Conservation (phyloP, 2,797 vertebrate species). For the Microcaecilia unicolor region DNA sequence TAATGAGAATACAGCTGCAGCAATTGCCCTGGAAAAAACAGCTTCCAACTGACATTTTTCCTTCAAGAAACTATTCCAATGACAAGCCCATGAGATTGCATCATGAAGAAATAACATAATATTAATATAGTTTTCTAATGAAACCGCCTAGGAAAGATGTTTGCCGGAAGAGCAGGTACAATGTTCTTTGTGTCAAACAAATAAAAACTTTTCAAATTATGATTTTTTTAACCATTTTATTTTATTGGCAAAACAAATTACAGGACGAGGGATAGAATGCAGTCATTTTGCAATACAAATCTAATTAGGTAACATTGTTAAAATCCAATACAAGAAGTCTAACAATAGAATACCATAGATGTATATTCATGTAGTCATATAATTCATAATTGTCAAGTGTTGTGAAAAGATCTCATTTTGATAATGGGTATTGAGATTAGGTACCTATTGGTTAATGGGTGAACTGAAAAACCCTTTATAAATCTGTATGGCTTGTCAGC, state of each 20-base stretch:
- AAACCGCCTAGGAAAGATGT: constrained; percentile 36
- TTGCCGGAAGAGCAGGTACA: constrained; percentile 28
- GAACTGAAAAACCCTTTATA: constrained; percentile 48
- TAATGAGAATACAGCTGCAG: constrained; percentile 17
- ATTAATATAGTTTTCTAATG: constrained; percentile 39
- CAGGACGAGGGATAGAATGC: constrained; percentile 36
- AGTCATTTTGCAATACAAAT: constrained; percentile 36
- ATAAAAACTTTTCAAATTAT: constrained; percentile 30
- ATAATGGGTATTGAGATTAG: constrained; percentile 49
- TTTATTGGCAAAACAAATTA: constrained; percentile 52
- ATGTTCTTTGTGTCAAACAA: constrained; percentile 22
- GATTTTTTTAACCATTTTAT: constrained; percentile 45
- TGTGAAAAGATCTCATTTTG: constrained; percentile 59
- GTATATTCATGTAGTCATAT: constrained; percentile 43
- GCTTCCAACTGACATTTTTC: constrained; percentile 18
- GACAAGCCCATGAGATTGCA: constrained; percentile 25
- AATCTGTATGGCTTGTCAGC: constrained; percentile 50
- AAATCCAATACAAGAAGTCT: constrained; percentile 45
- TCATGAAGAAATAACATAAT: constrained; percentile 35
- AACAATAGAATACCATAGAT: constrained; percentile 43
- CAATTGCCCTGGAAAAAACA: constrained; percentile 24
- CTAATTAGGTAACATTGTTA: constrained; percentile 57
- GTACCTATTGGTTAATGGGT: constrained; percentile 40
- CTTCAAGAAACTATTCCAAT: constrained; percentile 31
- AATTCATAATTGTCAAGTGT: constrained; percentile 54